Conservation (phyloP, 1,140 invertebrate genomes). For the Hylaeus volcanicus region DNA sequence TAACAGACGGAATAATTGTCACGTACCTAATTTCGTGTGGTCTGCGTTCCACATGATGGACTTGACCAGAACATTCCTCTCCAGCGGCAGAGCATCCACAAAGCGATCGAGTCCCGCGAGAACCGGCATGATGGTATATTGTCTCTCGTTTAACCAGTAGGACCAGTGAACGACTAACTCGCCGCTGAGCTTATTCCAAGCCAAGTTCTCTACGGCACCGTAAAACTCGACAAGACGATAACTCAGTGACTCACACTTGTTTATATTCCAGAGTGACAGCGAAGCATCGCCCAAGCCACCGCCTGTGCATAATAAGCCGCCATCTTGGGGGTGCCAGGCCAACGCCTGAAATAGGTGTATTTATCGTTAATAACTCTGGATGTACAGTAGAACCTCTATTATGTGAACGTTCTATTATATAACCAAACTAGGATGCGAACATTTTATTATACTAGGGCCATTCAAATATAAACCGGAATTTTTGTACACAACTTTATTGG, state of each 20-base stretch:
- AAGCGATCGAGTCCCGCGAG: constrained; percentile 63
- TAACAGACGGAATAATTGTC: not conserved
- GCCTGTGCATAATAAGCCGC: constrained; percentile 65
- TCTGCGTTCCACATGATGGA: constrained; percentile 64
- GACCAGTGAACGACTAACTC: constrained; percentile 73
- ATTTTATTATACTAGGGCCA: too few relatives aligned
- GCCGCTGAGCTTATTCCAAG: constrained; percentile 71
- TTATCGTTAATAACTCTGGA: not conserved
- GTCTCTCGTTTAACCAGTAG: constrained; percentile 34
- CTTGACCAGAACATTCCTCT: constrained; percentile 29
- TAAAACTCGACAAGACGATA: constrained; percentile 54
- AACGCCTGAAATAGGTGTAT: constrained; percentile 53
- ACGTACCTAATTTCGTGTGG: constrained; percentile 64
- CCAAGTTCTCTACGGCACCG: constrained; percentile 60
- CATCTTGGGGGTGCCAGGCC: constrained; percentile 70
- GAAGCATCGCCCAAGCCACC: constrained; percentile 57
- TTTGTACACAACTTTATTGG: too few relatives aligned
- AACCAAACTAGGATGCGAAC: too few relatives aligned
- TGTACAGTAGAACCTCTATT: not conserved
- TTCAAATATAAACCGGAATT: too few relatives aligned
- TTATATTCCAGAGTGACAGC: constrained; percentile 69
- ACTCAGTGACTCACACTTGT: constrained; percentile 38
- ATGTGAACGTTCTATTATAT: too few relatives aligned
- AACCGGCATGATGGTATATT: constrained; percentile 56
- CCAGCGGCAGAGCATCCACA: constrained; percentile 63